phyloP scores from a whole-genome alignment of 1,140 invertebrate genomes.

The Lepidurus apus region DNA sequence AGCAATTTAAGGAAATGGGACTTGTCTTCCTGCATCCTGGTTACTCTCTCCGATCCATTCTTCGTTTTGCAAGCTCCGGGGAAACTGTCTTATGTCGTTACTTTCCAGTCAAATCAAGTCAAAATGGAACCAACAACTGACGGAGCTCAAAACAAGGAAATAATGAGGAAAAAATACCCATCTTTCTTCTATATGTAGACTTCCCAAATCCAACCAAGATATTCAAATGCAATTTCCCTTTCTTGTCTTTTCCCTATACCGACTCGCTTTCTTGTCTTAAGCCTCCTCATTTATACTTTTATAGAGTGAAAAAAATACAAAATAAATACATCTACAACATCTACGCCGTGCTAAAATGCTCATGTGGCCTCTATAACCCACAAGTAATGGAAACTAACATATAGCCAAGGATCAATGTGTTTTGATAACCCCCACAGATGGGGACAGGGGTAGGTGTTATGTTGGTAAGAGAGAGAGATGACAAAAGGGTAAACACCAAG shows the following conservation, averaged over 20 bases:
- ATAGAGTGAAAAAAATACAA: not conserved
- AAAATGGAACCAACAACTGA: not conserved
- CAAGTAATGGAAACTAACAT: too few species aligned
- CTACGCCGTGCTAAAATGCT: too few species aligned
- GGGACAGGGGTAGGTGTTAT: too few species aligned
- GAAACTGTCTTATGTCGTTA: not conserved
- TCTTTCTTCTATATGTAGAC: not conserved
- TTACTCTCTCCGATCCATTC: not conserved
- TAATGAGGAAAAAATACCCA: not conserved
- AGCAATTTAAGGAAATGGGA: slow-evolving; percentile 5
- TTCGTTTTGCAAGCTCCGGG: not conserved
- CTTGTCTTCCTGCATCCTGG: not conserved
- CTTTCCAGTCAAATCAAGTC: slow-evolving; percentile 7
- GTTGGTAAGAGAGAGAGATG: too few species aligned
- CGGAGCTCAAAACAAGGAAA: not conserved
- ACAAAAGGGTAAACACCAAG: too few species aligned
- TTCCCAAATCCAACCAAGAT: not conserved
- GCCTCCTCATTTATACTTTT: not conserved
- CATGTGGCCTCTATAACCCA: too few species aligned
- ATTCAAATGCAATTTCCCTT: not conserved
- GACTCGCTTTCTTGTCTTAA: not conserved
- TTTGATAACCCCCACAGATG: too few species aligned
- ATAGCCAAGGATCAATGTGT: too few species aligned
- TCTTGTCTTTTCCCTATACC: not conserved
- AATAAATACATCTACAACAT: too few species aligned